Conservation (phyloP, 92 coral and sea anemone genomes). For the Zoanthus solanderi region DNA sequence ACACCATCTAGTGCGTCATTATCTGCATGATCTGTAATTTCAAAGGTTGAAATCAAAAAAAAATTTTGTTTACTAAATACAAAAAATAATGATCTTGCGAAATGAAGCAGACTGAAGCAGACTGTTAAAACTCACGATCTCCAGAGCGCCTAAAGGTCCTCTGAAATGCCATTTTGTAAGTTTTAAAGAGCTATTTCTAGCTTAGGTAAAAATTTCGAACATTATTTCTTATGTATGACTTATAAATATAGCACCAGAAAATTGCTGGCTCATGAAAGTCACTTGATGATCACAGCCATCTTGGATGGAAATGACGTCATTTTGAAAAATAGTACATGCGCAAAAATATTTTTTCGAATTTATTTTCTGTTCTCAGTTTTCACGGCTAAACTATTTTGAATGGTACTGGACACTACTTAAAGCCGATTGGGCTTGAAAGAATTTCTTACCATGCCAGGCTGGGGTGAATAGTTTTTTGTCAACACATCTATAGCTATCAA, state of each 20-base stretch:
- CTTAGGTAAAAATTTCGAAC: neutral
- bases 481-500: too few species aligned
- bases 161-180: conserved; percentile 29
- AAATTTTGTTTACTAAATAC: neutral
- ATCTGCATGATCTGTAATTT: conserved; percentile 86
- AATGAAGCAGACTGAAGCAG: neutral
- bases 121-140: conserved; percentile 26
- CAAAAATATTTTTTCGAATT: neutral
- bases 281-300: conserved; percentile 40
- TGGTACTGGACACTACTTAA: neutral
- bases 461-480: too few species aligned
- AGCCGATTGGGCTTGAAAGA: too few species aligned
- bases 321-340: conserved; percentile 26
- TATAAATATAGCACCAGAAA: conserved; percentile 39
- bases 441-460: too few species aligned
- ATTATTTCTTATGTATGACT: neutral
- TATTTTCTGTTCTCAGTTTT: neutral
- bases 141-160: conserved; percentile 45
- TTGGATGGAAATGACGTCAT: conserved; percentile 51
- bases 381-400: neutral
- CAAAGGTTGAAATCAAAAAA: neutral
- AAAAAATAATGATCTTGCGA: neutral
- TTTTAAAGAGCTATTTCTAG: neutral
- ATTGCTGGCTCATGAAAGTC: conserved; percentile 33
- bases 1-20: conserved; percentile 88